These are phyloP conservation scores for Brachionus calyciflorus DNA, from an alignment of 1,140 invertebrate genomes.

Conservation along the genomic window DNA sequence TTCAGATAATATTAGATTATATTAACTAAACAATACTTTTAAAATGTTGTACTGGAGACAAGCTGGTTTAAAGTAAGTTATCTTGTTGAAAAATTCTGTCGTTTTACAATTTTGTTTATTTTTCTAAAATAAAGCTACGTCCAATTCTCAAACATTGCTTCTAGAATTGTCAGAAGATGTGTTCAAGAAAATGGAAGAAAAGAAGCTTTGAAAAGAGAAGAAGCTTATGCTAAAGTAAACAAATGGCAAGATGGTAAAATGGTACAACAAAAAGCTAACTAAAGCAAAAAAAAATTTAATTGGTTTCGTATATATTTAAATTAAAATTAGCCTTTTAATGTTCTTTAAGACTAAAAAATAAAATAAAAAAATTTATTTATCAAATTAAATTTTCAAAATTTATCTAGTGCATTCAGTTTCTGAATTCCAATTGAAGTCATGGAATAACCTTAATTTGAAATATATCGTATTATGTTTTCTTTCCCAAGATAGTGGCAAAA, in stretches of 20 bases:
- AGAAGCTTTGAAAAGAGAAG: slow-evolving; percentile 74
- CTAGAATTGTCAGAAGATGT: slow-evolving; percentile 72
- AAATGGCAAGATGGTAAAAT: slow-evolving; percentile 81
- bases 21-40: not conserved
- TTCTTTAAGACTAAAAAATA: too few species aligned
- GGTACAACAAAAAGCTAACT: slow-evolving; percentile 65
- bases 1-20: not conserved
- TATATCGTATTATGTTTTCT: too few species aligned
- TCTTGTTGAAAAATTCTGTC: not conserved
- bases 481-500: too few species aligned
- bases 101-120: slow-evolving; percentile 52
- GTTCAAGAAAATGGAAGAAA: slow-evolving; percentile 71
- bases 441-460: too few species aligned
- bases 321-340: too few species aligned
- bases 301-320: not conserved
- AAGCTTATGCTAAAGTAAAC: slow-evolving; percentile 73
- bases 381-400: too few species aligned
- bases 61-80: slow-evolving; percentile 46
- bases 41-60: slow-evolving; percentile 47
- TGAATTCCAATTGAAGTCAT: too few species aligned
- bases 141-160: slow-evolving; percentile 84
- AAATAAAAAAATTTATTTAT: too few species aligned
- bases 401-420: too few species aligned
- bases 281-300: slow-evolving; percentile 12
- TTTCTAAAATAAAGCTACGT: slow-evolving; percentile 79